Percentiles rank a stretch among this genome's conserved stretches.
phyloP scores from a whole-genome alignment of 2,888 invertebrate genomes.

The Phytoseiulus persimilis region DNA sequence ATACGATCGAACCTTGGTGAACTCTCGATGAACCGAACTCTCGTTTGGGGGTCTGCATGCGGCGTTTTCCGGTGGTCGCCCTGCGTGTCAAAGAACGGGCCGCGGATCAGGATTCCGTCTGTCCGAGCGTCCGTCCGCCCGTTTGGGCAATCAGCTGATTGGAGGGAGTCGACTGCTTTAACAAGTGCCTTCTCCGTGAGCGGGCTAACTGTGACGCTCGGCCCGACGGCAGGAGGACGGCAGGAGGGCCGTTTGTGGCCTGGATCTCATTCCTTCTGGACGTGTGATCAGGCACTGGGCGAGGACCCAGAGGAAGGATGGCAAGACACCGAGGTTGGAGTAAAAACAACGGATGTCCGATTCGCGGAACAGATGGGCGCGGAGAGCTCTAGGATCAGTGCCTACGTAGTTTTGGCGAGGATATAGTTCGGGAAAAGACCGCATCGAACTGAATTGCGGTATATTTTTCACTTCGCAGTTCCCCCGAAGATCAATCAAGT shows the following conservation, averaged over 20 bases:
- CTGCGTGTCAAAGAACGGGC: background rate
- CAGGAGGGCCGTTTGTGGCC: background rate
- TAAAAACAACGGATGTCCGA: too few species aligned
- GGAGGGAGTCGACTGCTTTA: background rate
- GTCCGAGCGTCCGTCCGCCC: background rate
- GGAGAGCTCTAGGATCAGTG: too few species aligned
- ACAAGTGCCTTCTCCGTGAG: background rate
- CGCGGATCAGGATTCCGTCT: background rate
- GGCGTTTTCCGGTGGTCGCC: background rate
- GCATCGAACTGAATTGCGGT: background rate
- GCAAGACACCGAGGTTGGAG: too few species aligned
- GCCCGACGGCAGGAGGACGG: background rate
- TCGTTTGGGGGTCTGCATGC: background rate
- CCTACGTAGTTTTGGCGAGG: too few species aligned
- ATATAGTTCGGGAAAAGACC: background rate
- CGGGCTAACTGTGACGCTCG: background rate
- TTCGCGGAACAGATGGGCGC: too few species aligned
- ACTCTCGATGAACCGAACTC: too few species aligned
- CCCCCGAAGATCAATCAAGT: conserved; percentile 46
- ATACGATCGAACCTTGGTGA: too few species aligned
- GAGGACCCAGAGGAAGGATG: too few species aligned
- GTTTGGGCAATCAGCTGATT: background rate
- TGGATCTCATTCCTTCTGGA: background rate
- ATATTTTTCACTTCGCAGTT: conserved; percentile 42
- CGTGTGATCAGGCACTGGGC: background rate